Percentiles rank a stretch among this genome's conserved stretches.
Evolutionary conservation across 2,888 invertebrate species (phyloP).

Genomic region (Drosophila kokeensis): DNA sequence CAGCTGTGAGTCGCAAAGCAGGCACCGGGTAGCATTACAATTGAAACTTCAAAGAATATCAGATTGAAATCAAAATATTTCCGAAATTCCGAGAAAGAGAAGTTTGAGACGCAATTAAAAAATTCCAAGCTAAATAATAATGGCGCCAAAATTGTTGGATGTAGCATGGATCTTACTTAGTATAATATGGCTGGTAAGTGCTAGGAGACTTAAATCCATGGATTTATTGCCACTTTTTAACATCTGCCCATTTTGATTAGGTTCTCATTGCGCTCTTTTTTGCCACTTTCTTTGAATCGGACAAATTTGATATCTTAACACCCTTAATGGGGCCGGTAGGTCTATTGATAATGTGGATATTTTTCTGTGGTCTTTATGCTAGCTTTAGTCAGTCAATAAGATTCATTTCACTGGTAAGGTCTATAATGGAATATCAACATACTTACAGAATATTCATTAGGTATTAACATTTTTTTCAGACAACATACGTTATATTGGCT

Average conservation of each 20-base stretch:
- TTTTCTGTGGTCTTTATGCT: neutral
- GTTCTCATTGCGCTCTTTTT: neutral
- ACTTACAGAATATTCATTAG: no score
- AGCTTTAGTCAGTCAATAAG: neutral
- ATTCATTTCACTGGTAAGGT: slow-evolving; percentile 2
- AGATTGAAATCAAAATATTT: neutral
- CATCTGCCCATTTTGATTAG: neutral
- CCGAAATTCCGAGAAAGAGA: neutral
- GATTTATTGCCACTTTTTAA: neutral
- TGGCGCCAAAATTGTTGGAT: neutral
- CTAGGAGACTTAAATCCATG: no score
- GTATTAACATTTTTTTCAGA: neutral
- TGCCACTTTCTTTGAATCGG: neutral
- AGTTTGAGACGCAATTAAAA: neutral
- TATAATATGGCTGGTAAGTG: slow-evolving; percentile 4
- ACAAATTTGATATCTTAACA: slow-evolving; percentile 2
- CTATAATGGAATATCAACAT: neutral
- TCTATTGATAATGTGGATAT: neutral
- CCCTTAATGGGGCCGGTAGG: neutral
- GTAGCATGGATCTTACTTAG: neutral
- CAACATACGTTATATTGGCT: neutral
- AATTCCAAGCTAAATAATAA: neutral
- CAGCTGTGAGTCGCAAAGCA: neutral
- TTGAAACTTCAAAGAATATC: neutral
- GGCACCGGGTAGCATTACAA: neutral